Base-by-base conservation (phyloP, 1,140 invertebrate species). In the Tribolium madens region DNA sequence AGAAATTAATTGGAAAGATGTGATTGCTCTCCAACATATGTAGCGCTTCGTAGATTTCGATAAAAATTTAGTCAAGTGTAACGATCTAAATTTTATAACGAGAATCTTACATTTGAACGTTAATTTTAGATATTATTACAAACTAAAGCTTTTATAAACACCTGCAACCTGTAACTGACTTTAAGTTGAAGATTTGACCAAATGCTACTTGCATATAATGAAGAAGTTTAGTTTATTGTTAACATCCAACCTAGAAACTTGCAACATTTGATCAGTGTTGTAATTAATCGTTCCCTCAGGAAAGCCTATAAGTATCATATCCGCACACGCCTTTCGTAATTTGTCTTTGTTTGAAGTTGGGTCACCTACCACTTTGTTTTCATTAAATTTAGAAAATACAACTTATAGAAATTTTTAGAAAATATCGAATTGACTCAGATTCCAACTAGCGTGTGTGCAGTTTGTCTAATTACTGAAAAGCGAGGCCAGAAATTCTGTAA, bases 1-100 rank as follows among this genome's bases (percentile, higher is more conserved):
- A 33, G 57, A 64, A 64, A 64, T 64, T 64, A 64, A 64, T 64
- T 64, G 57, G 57, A n/a, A 64, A 33, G 31, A 64, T 64, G 57
- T 18, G 57, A 64, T 57, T 5, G 52, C 52, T 57, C 52, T 57
- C 21, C 57, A n/a, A 57, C 21, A 26, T 42, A 42, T 42, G 36
- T 42, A 42, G 9, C 36, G 36, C 14, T 57, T 17, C 14, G 48
- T 7, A 50, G 15, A 7, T 50, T 13, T 50, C 48, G 48, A 17
- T 42, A 42, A 42, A 42, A n/a, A 9, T 10, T 42, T 9, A 42
- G 9, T 42, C 36, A 50, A 50, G 10, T 50, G 48, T 7, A 13
- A 12, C 48, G 12, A 6, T 50, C 48, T 7, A 50, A 17, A 50
- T 50, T 50, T 50, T 50, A 17, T 3, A 47, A 47, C 9, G 46